phyloP scores from a whole-genome alignment of 2,113 vertebrate genomes.

The Morone chrysops region DNA sequence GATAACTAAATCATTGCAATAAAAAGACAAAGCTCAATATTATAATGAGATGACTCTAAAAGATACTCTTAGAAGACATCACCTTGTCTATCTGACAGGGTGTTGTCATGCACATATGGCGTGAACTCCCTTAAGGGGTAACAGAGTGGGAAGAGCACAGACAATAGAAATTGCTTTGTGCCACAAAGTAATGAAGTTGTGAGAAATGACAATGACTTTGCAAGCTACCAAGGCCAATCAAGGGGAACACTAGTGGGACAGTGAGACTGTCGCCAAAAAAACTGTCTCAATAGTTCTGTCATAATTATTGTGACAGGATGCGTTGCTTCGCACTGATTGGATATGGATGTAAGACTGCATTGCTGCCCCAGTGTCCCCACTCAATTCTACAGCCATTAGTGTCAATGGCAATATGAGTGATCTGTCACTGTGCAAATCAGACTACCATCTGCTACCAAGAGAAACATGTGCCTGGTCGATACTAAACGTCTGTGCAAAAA shows the following conservation, averaged over 20 bases:
- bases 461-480: slow-evolving; percentile 32
- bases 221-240: slow-evolving; percentile 79
- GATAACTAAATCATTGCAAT: slow-evolving; percentile 23
- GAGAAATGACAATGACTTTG: slow-evolving; percentile 81
- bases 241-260: slow-evolving; percentile 71
- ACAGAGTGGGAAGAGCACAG: slow-evolving; percentile 63
- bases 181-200: slow-evolving; percentile 80
- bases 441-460: slow-evolving; percentile 72
- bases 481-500: slow-evolving; percentile 28
- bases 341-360: slow-evolving; percentile 70
- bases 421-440: slow-evolving; percentile 71
- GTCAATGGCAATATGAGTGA: slow-evolving; percentile 72
- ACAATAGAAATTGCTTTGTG: slow-evolving; percentile 79
- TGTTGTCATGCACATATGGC: slow-evolving; percentile 78
- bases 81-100: slow-evolving; percentile 67
- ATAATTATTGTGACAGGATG: slow-evolving; percentile 81
- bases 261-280: slow-evolving; percentile 60
- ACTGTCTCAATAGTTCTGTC: slow-evolving; percentile 71
- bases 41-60: slow-evolving; percentile 33
- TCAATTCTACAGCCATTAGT: slow-evolving; percentile 80
- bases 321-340: slow-evolving; percentile 73
- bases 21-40: slow-evolving; percentile 25
- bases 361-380: slow-evolving; percentile 70
- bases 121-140: slow-evolving; percentile 75
- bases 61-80: slow-evolving; percentile 42